Evolutionary conservation across 1,140 invertebrate species (phyloP).

Genomic region (Psilanteris sp.): DNA sequence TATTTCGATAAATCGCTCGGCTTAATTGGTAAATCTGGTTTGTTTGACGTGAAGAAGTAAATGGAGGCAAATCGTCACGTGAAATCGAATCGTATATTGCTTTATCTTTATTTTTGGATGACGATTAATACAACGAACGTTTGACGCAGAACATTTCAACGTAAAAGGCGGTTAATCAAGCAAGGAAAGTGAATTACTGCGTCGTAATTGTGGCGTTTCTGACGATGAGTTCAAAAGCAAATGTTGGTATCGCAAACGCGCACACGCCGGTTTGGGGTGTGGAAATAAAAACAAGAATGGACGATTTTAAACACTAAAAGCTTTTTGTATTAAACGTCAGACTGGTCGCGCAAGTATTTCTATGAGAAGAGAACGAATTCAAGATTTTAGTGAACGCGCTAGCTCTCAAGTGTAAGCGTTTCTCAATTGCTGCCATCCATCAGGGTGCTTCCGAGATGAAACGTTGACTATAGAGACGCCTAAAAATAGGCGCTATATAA

Average conservation of each 20-base stretch:
- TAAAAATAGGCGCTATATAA: slow-evolving; percentile 55
- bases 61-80: slow-evolving; percentile 20
- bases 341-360: slow-evolving; percentile 35
- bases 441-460: slow-evolving; percentile 65
- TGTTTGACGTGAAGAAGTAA: slow-evolving; percentile 29
- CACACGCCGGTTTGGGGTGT: slow-evolving; percentile 10
- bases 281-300: slow-evolving; percentile 56
- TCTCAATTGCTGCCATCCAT: slow-evolving; percentile 68
- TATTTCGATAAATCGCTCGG: slow-evolving; percentile 5
- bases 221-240: slow-evolving; percentile 57
- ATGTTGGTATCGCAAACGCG: slow-evolving; percentile 33
- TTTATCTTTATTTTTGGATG: slow-evolving; percentile 49
- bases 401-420: slow-evolving; percentile 59
- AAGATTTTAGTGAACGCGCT: slow-evolving; percentile 63
- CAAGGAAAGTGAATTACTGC: slow-evolving; percentile 56
- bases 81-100: slow-evolving; percentile 17
- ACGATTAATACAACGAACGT: slow-evolving; percentile 47
- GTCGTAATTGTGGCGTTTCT: slow-evolving; percentile 59
- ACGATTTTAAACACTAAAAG: slow-evolving; percentile 66
- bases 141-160: slow-evolving; percentile 49
- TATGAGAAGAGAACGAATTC: slow-evolving; percentile 62
- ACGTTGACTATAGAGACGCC: slow-evolving; percentile 30
- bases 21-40: slow-evolving; percentile 33
- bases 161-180: slow-evolving; percentile 61
- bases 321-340: slow-evolving; percentile 63